These are phyloP conservation scores for Urocolius indicus DNA, from an alignment of 2,113 vertebrate genomes.

Conservation along the genomic window DNA sequence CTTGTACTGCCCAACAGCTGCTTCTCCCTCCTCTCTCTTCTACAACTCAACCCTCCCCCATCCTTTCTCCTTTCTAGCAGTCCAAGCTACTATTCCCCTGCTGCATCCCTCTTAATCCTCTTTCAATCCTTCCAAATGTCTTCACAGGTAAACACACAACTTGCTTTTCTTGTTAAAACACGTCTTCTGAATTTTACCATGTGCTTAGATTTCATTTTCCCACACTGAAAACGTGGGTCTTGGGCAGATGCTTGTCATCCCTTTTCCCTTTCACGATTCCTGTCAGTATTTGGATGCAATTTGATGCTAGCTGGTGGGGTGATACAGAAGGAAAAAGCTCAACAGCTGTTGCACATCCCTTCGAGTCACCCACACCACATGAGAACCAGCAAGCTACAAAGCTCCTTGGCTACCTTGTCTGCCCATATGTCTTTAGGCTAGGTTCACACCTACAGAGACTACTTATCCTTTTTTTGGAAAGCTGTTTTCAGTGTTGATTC, in stretches of 20 bases:
- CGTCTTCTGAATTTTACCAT: background rate
- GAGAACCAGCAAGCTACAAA: slow-evolving; percentile 20
- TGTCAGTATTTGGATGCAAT: slow-evolving; percentile 5
- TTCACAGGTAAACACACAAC: fast-evolving
- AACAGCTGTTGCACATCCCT: slow-evolving; percentile 21
- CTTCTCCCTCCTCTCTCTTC: background rate
- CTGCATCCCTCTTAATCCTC: background rate
- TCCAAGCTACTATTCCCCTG: background rate
- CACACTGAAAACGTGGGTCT: background rate
- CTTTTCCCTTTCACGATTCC: background rate
- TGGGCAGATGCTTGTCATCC: background rate
- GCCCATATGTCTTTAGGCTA: background rate
- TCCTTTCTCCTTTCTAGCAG: background rate
- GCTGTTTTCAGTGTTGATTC: background rate
- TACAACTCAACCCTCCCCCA: background rate
- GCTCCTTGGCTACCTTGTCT: background rate
- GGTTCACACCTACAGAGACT: background rate
- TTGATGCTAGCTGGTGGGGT: background rate
- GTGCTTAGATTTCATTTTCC: background rate
- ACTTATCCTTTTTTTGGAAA: background rate
- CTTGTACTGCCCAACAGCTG: background rate
- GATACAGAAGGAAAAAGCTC: background rate
- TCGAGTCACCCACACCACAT: fast-evolving
- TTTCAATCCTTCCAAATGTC: background rate
- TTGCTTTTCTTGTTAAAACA: background rate